phyloP scores from a whole-genome alignment of 2,113 vertebrate species.

The Ornithorhynchus anatinus region DNA sequence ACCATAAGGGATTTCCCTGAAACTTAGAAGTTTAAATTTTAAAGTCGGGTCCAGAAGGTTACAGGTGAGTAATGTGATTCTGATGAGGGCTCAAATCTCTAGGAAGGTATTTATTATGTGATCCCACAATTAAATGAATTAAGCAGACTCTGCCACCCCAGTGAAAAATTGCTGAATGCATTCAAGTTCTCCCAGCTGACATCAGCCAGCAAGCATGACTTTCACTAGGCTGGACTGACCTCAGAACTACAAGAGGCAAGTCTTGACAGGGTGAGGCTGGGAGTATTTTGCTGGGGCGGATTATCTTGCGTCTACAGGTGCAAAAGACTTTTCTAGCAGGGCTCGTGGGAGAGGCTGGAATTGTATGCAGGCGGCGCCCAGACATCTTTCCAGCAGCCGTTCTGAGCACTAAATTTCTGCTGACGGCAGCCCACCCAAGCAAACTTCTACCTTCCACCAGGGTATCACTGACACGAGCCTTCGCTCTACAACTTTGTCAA shows the following conservation, averaged over 20 bases:
- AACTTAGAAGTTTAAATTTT: background rate
- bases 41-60: background rate
- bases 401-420: too few species aligned
- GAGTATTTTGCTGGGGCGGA: background rate
- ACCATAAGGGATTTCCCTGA: background rate
- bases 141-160: background rate
- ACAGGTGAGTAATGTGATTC: background rate
- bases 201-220: conserved; percentile 22
- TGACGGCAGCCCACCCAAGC: too few species aligned
- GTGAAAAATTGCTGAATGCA: background rate
- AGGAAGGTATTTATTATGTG: background rate
- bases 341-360: background rate
- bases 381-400: too few species aligned
- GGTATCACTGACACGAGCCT: too few species aligned
- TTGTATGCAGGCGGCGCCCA: too few species aligned
- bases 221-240: background rate
- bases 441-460: too few species aligned
- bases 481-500: too few species aligned
- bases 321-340: background rate
- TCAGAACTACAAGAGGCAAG: background rate
- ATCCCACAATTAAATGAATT: background rate
- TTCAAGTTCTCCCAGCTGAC: background rate
- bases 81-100: background rate
- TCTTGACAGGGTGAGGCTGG: background rate
- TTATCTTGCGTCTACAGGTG: background rate